Evolutionary conservation across 2,888 invertebrate genomes (phyloP), one percentile per base, ranked within the genome.

Genomic region (Cyclophora punctaria): DNA sequence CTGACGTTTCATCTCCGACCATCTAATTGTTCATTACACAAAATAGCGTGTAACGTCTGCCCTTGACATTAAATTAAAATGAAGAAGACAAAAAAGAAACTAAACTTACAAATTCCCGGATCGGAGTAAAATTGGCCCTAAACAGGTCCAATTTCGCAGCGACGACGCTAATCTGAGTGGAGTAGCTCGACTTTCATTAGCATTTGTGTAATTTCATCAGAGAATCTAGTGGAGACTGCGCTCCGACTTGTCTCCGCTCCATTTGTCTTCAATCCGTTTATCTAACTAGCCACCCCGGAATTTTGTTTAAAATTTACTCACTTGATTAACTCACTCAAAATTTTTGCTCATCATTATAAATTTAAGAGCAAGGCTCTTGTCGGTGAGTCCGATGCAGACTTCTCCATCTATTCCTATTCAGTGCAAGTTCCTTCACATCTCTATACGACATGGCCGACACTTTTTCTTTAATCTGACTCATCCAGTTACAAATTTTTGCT

Each of bases 191-290:
- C 72, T 80, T 83, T 81, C 80, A 84, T 83, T 84, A 83, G 75
- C 79, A 80, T 83, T 84, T 77, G 76, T 78, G 78, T 80, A 83
- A 83, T 83, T 82, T 81, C 79, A 81, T 80, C 78, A 76, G 72
- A 57, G 66, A 69, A 73, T 70, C 75, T 70, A 69, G 68, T 62
- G 52, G 42, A 34, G 20, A 7, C 34, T 34, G 48, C n/a, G 48
- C 45, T 20, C 46, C 44, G 46, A 47, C 55, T 61, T 63, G 63
- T 66, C 65, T 58, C 52, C 67, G 68, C 71, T 69, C 69, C 77
- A 75, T 81, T 80, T 73, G 73, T 71, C 69, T 66, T 60, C 64
- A 63, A 74, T 68, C 64, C 58, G 61, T 69, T 69, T 66, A 63
- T 66, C 56, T 74, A 71, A 75, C 75, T 69, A 71, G 64, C 68